Conservation (phyloP, 2,797 vertebrate genomes). For the Naso thynnoides region DNA sequence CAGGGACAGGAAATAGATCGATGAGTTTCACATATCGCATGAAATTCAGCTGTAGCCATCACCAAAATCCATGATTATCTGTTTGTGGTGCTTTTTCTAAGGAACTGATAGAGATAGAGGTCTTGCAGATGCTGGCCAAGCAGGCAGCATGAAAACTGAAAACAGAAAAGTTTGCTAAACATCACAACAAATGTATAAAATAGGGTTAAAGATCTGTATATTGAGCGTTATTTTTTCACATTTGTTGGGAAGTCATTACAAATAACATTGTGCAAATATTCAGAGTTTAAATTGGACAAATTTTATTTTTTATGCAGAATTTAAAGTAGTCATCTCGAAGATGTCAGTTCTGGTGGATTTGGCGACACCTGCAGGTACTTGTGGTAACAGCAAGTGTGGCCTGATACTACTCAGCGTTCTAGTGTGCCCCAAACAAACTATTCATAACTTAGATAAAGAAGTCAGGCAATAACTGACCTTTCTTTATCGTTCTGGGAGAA, state of each 20-base stretch:
- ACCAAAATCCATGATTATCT: slow-evolving; percentile 8
- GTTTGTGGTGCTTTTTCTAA: slow-evolving; percentile 38
- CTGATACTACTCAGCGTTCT: too few species aligned
- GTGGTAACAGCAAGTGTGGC: too few species aligned
- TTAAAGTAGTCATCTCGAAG: too few species aligned
- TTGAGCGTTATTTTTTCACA: slow-evolving; percentile 20
- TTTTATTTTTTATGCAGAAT: background rate
- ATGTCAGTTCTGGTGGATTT: too few species aligned
- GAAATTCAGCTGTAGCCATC: slow-evolving; percentile 37
- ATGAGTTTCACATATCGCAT: background rate
- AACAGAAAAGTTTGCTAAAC: background rate
- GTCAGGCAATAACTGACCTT: too few species aligned
- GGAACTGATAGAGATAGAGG: background rate
- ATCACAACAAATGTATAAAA: background rate
- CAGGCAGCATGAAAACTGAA: background rate
- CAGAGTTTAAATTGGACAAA: background rate
- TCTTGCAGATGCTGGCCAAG: slow-evolving; percentile 7
- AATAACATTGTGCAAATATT: slow-evolving; percentile 4
- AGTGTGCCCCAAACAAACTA: too few species aligned
- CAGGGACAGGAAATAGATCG: slow-evolving; percentile 20
- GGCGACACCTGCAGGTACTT: too few species aligned
- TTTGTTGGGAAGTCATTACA: slow-evolving; percentile 17
- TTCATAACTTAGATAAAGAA: too few species aligned
- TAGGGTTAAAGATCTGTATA: slow-evolving; percentile 26
- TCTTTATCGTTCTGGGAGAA: too few species aligned